Conservation (phyloP, 1,140 invertebrate genomes). For the Drosophila ercepeae region DNA sequence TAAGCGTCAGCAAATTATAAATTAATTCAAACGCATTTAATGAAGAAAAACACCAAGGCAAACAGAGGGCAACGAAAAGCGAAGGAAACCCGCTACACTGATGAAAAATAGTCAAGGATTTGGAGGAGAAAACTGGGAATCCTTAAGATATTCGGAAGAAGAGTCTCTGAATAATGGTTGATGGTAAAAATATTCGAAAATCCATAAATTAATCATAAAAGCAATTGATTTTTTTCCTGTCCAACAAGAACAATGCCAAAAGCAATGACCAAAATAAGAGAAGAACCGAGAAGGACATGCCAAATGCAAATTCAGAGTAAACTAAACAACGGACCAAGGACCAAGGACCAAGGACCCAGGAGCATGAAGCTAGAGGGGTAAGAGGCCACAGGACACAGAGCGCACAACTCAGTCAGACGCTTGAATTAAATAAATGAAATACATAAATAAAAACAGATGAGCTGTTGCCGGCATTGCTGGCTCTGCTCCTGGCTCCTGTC, state of each 20-base stretch:
- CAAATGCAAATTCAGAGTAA: conserved; percentile 46
- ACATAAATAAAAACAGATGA: conserved; percentile 74
- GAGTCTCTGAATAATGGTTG: too few species aligned
- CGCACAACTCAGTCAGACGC: conserved; percentile 48
- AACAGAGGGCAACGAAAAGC: conserved; percentile 22
- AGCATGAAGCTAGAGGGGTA: conserved; percentile 13
- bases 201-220: neutral
- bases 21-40: conserved; percentile 80
- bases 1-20: conserved; percentile 78
- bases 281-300: conserved; percentile 21
- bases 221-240: conserved; percentile 8
- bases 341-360: neutral
- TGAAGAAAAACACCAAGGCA: conserved; percentile 71
- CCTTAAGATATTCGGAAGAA: too few species aligned
- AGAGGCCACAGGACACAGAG: conserved; percentile 8
- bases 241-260: neutral
- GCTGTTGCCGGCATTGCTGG: conserved; percentile 16
- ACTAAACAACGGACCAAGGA: conserved; percentile 24
- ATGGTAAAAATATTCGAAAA: neutral
- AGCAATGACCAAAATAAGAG: neutral
- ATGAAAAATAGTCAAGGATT: neutral
- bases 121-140: neutral
- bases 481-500: neutral
- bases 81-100: conserved; percentile 10
- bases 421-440: conserved; percentile 80